These are phyloP conservation scores for Amphimallon solstitiale DNA, from an alignment of 2,888 invertebrate species.

Conservation along the genomic window DNA sequence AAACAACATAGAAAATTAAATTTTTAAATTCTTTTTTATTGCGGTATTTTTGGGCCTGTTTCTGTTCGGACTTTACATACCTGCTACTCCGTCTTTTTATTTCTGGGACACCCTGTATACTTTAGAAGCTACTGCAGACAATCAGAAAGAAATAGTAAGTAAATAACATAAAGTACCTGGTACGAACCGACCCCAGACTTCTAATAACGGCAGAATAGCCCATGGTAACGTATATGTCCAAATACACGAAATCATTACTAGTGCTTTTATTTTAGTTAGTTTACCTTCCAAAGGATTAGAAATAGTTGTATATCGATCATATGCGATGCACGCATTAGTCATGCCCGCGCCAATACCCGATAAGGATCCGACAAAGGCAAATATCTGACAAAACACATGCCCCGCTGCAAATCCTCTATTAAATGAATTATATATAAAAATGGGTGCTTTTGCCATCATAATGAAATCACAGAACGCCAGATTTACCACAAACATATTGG, in stretches of 20 bases:
- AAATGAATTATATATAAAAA: constrained; percentile 87
- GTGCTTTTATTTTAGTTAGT: constrained; percentile 80
- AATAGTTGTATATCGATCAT: constrained; percentile 83
- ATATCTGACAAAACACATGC: constrained; percentile 79
- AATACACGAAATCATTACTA: constrained; percentile 76
- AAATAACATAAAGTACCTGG: constrained; percentile 78
- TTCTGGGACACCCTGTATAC: not conserved
- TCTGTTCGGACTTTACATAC: too few relatives aligned
- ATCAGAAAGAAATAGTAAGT: not conserved
- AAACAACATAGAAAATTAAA: too few relatives aligned
- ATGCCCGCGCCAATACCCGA: constrained; percentile 83
- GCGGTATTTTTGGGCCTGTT: too few relatives aligned
- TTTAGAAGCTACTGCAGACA: not conserved
- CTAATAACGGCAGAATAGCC: constrained; percentile 80
- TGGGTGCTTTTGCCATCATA: constrained; percentile 88
- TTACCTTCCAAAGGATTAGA: constrained; percentile 86
- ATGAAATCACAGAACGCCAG: constrained; percentile 84
- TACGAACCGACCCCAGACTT: constrained; percentile 87
- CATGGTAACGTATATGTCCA: constrained; percentile 86
- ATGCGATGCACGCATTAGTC: constrained; percentile 87
- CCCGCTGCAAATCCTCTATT: constrained; percentile 81
- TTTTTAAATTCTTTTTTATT: too few relatives aligned
- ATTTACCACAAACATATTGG: constrained; percentile 86
- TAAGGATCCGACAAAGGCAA: constrained; percentile 78
- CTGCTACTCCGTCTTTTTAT: too few relatives aligned